phyloP scores from a whole-genome alignment of 1,140 invertebrate genomes.

The Bombus terrestris region DNA sequence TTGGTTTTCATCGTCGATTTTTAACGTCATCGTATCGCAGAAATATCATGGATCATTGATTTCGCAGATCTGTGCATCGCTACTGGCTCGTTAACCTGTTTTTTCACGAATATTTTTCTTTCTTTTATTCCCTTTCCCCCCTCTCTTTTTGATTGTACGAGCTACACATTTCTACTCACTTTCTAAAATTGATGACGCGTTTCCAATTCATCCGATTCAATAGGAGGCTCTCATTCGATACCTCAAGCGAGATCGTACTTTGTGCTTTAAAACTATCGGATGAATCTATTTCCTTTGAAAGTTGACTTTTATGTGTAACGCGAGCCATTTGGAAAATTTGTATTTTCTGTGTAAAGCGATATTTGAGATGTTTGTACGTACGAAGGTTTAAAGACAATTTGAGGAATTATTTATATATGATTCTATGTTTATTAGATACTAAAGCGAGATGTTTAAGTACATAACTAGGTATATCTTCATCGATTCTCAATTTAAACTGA shows the following conservation, averaged over 20 bases:
- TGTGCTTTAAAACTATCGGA: background rate
- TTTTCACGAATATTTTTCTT: background rate
- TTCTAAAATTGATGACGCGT: slow-evolving; percentile 32
- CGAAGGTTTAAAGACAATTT: background rate
- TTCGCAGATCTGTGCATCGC: background rate
- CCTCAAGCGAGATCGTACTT: background rate
- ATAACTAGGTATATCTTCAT: no score
- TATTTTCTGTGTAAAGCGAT: background rate
- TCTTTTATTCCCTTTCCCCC: background rate
- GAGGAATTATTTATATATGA: background rate
- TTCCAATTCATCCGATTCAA: slow-evolving; percentile 47
- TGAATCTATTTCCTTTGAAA: background rate
- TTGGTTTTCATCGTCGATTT: slow-evolving; percentile 29
- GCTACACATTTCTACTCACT: background rate
- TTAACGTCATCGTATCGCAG: slow-evolving; percentile 34
- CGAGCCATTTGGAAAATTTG: background rate
- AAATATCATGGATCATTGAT: background rate
- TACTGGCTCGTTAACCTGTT: background rate
- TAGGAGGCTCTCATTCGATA: background rate
- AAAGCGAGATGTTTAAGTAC: no score
- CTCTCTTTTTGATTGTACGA: background rate
- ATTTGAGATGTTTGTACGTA: background rate
- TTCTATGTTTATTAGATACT: background rate
- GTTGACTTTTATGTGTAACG: background rate
- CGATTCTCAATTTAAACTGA: no score